These are phyloP conservation scores for Nyctereutes procyonoides DNA, from an alignment of 2,113 vertebrate genomes.

Conservation along the genomic window DNA sequence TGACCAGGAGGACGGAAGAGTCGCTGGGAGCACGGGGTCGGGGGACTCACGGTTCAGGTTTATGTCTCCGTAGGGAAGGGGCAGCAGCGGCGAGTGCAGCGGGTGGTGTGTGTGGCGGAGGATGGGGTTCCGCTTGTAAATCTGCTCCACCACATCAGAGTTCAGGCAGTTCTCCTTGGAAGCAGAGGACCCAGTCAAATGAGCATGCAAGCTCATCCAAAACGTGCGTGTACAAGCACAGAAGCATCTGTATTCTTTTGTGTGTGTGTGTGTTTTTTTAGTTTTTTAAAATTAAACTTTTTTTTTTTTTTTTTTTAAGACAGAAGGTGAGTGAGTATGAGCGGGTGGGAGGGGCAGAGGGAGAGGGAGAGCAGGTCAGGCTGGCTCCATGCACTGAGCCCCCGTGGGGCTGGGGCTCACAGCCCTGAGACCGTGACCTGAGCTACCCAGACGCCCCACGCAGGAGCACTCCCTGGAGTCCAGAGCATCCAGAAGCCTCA, in stretches of 20 bases:
- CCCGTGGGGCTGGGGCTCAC: not conserved
- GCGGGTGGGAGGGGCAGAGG: not conserved
- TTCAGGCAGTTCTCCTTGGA: slow-evolving; percentile 97
- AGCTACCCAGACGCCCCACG: not conserved
- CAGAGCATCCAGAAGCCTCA: too few species aligned
- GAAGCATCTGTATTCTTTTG: rapidly evolving
- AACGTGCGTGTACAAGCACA: rapidly evolving
- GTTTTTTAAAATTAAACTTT: not conserved
- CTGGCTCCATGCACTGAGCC: not conserved
- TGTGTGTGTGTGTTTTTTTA: not conserved
- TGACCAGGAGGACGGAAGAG: not conserved
- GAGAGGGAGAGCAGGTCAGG: not conserved
- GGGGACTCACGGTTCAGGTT: slow-evolving; percentile 90
- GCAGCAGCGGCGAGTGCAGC: slow-evolving; percentile 94
- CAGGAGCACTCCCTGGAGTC: rapidly evolving
- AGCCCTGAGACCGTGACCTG: not conserved
- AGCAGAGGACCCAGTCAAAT: not conserved
- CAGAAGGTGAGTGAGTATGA: not conserved
- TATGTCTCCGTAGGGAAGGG: slow-evolving; percentile 97
- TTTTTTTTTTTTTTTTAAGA: not conserved
- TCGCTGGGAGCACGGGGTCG: rapidly evolving
- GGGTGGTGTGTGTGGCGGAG: slow-evolving; percentile 96
- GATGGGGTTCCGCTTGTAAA: slow-evolving; percentile 98
- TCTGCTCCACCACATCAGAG: slow-evolving; percentile 96
- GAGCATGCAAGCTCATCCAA: rapidly evolving